A percentile compares a stretch with the other conserved stretches of the same genome.
Evolutionary conservation across 2,888 invertebrate genomes (phyloP).

Genomic region (Encarsia formosa): DNA sequence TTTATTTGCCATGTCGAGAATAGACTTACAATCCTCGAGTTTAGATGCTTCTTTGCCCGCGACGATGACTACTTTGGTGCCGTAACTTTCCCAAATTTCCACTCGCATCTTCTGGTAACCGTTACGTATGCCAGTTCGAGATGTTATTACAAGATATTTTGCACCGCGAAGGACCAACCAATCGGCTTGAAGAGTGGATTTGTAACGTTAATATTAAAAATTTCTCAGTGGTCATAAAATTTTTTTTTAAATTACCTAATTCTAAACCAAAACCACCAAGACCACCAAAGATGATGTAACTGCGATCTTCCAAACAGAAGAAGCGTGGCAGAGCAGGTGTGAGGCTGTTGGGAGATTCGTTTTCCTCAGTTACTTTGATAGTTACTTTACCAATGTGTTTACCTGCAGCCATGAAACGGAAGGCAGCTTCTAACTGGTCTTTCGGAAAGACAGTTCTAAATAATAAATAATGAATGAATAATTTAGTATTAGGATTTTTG

Average conservation of each 20-base stretch:
- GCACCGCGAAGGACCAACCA: conserved; percentile 84
- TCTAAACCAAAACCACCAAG: conserved; percentile 92
- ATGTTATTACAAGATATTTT: conserved; percentile 72
- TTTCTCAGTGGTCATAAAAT: neutral
- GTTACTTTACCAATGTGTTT: conserved; percentile 75
- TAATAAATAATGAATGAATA: neutral
- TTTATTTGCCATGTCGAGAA: conserved; percentile 58
- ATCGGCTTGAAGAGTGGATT: conserved; percentile 55
- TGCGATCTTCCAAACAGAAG: conserved; percentile 52
- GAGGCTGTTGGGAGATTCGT: conserved; percentile 29
- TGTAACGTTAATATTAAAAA: neutral
- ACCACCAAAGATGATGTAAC: conserved; percentile 71
- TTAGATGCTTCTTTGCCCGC: conserved; percentile 67
- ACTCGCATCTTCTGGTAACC: conserved; percentile 79
- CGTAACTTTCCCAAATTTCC: conserved; percentile 65
- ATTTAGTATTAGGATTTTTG: too few relatives aligned
- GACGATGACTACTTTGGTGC: conserved; percentile 65
- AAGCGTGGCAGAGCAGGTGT: conserved; percentile 54
- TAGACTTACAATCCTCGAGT: conserved; percentile 63
- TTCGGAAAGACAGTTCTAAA: conserved; percentile 60
- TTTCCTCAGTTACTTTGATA: conserved; percentile 39
- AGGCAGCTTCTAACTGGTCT: conserved; percentile 69
- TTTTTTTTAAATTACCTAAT: conserved; percentile 40
- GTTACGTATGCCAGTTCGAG: conserved; percentile 72
- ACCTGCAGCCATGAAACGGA: conserved; percentile 63